These are phyloP conservation scores for Dasypolia templi DNA, from an alignment of 2,888 invertebrate species.

Conservation along the genomic window DNA sequence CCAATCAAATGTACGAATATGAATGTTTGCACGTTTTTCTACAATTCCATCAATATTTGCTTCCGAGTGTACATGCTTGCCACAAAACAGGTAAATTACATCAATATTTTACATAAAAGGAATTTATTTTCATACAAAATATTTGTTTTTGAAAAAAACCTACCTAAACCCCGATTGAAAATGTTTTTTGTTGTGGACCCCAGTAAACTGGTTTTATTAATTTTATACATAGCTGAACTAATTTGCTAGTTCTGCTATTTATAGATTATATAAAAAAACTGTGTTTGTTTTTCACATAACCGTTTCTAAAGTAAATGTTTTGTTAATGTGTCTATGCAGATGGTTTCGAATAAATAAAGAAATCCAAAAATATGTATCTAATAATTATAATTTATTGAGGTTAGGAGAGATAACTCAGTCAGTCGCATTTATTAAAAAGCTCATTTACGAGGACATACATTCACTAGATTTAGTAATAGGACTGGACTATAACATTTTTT, in stretches of 20 bases:
- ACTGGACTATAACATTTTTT: conserved; percentile 36
- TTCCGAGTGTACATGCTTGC: conserved; percentile 37
- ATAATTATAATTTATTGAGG: not conserved
- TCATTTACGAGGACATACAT: conserved; percentile 5
- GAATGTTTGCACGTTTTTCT: conserved; percentile 64
- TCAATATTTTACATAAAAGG: conserved; percentile 40
- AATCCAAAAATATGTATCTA: not conserved
- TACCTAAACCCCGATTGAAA: not conserved
- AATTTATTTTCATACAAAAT: conserved; percentile 32
- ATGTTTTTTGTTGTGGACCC: not conserved
- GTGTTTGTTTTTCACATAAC: not conserved
- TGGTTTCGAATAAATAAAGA: not conserved
- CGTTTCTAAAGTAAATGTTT: not conserved
- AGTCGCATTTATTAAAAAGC: conserved; percentile 2
- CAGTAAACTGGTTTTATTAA: not conserved
- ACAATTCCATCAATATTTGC: conserved; percentile 61
- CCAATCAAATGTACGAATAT: conserved; percentile 78
- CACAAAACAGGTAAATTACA: conserved; percentile 47
- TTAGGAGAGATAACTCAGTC: not conserved
- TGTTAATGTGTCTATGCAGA: not conserved
- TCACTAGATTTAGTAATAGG: conserved; percentile 29
- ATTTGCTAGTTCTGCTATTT: no score
- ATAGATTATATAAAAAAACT: no score
- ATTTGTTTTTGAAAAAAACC: conserved; percentile 25
- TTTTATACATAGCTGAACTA: not conserved